Evolutionary conservation across 2,888 invertebrate species (phyloP).

Genomic region (Heteromyza rotundicornis): DNA sequence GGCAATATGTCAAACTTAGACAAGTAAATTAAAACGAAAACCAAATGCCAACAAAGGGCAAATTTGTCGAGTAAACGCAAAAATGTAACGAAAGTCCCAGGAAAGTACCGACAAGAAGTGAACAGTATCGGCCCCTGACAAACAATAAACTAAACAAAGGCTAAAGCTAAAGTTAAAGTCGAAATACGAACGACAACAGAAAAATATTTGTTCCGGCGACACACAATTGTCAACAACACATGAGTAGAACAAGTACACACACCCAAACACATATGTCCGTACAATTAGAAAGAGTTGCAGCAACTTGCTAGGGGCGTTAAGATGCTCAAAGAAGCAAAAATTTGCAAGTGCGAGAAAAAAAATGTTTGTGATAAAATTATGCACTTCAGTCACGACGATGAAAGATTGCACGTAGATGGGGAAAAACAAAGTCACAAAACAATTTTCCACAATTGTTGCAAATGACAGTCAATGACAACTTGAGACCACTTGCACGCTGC

Average conservation of each 20-base stretch:
- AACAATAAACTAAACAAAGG: too few relatives aligned
- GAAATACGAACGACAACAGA: too few relatives aligned
- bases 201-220: too few relatives aligned
- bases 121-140: too few relatives aligned
- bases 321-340: not conserved
- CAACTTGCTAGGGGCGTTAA: too few relatives aligned
- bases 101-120: too few relatives aligned
- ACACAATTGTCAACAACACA: too few relatives aligned
- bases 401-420: too few relatives aligned
- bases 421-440: not conserved
- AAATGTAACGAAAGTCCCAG: not conserved
- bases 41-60: not conserved
- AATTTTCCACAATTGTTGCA: slow-evolving; percentile 9
- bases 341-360: not conserved
- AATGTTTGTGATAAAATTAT: not conserved
- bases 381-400: not conserved
- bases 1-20: not conserved
- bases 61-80: not conserved
- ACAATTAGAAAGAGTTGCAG: too few relatives aligned
- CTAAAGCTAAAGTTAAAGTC: too few relatives aligned
- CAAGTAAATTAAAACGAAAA: not conserved
- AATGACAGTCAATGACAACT: slow-evolving; percentile 13
- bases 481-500: not conserved
- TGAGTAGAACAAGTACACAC: too few relatives aligned
- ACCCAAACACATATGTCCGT: too few relatives aligned